These are phyloP conservation scores for Dinothrombium tinctorium DNA, from an alignment of 1,140 invertebrate genomes.

Conservation along the genomic window DNA sequence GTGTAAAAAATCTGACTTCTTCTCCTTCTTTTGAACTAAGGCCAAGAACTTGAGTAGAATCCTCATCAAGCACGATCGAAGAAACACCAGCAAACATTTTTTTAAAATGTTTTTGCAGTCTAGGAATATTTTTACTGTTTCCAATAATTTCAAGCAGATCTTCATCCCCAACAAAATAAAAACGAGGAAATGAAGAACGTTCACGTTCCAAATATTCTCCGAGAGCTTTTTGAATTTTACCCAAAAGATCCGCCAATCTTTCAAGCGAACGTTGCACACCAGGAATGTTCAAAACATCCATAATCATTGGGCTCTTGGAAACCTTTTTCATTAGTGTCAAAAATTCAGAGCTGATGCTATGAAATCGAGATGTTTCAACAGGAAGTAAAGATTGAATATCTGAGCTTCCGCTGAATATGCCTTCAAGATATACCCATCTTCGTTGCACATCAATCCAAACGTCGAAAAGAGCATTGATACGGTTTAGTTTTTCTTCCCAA, in stretches of 20 bases:
- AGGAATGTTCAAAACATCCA: constrained; percentile 94
- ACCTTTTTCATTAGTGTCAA: constrained; percentile 96
- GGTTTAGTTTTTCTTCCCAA: constrained; percentile 97
- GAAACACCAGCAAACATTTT: constrained; percentile 99
- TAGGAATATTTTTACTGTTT: constrained; percentile 92
- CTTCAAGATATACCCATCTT: constrained; percentile 96
- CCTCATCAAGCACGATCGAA: constrained; percentile 79
- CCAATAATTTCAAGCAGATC: constrained; percentile 98
- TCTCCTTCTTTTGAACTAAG: constrained; percentile 93
- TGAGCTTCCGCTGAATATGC: constrained; percentile 91
- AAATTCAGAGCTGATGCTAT: constrained; percentile 81
- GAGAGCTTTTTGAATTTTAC: constrained; percentile 96
- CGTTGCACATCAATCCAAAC: constrained; percentile 99
- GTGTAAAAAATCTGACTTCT: constrained; percentile 62
- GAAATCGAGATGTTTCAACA: constrained; percentile 89
- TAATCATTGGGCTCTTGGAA: constrained; percentile 79
- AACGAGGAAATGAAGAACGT: constrained; percentile 85
- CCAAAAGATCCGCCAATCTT: constrained; percentile 82
- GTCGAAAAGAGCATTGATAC: constrained; percentile 93
- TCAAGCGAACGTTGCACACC: constrained; percentile 85
- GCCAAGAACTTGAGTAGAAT: constrained; percentile 61
- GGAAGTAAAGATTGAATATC: constrained; percentile 94
- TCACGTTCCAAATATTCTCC: constrained; percentile 97
- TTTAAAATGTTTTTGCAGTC: constrained; percentile 98
- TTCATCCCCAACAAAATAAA: constrained; percentile 99